Evolutionary conservation across 1,140 invertebrate genomes (phyloP), one percentile per base, ranked within the genome.

Genomic region (Piezodorus guildinii): DNA sequence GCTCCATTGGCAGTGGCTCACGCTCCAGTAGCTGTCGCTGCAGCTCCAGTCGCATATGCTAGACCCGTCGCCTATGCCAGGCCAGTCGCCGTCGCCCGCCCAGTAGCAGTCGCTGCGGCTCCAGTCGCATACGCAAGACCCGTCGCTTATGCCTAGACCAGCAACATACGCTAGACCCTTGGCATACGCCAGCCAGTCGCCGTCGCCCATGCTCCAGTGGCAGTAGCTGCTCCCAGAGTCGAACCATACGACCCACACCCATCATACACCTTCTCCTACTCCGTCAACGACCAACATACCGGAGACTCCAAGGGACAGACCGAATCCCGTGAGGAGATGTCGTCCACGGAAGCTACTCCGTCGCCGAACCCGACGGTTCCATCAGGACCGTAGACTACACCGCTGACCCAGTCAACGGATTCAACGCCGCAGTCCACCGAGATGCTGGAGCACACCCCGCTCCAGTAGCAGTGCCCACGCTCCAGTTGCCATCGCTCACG

Each of bases 261-360:
- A 17, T 62, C 60, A 16, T 73, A 73, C 66, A 65, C 69, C 25
- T 74, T 72, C 68, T 67, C 72, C 0, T 62, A 62, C 45, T 43
- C 39, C 45, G 60, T 62, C 19, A 43, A 62, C 16, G 60, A 62
- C 23, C 17, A 27, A 5, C n/a, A 23, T 5, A 62, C 25, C 19
- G 60, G 60, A 27, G 60, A 62, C 19, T 62, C 17, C 60, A 62
- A 62, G 44, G 46, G 44, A 16, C 23, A 39, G 44, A 51, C 43
- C 15, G 60, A 62, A 23, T 25, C 46, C 15, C 17, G 60, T 15
- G 60, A 62, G 60, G 60, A 14, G 25, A 62, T 12, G 23, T 17
- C 12, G 60, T 62, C 14, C 60, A 62, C 17, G 60, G 60, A 2
- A 23, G 25, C 14, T 62, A 62, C 34, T 62, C 60, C 4, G 16